Percentiles rank a stretch among this genome's conserved stretches.
phyloP scores from a whole-genome alignment of 2,797 vertebrate species.

The Hyperoplus immaculatus region DNA sequence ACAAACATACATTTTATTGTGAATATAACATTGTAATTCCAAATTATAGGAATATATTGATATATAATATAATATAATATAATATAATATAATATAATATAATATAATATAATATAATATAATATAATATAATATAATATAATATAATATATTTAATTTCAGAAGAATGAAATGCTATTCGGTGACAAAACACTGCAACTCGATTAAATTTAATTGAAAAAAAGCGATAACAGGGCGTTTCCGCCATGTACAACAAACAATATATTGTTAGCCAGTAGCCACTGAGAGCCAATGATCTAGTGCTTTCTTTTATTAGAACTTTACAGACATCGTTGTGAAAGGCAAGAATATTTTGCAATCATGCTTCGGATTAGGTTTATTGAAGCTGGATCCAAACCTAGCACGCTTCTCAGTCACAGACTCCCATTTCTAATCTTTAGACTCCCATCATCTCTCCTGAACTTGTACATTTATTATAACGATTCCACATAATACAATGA shows the following conservation, averaged over 20 bases:
- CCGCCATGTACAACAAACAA: conserved; percentile 14
- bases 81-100: too few species aligned
- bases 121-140: too few species aligned
- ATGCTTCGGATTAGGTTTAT: conserved; percentile 28
- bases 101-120: too few species aligned
- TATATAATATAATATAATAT: too few species aligned
- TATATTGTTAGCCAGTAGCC: conserved; percentile 29
- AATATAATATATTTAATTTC: conserved; percentile 1
- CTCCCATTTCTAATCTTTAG: conserved; percentile 26
- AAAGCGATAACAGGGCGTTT: conserved; percentile 13
- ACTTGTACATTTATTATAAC: conserved; percentile 6
- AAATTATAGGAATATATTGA: too few species aligned
- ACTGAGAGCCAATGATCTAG: conserved; percentile 30
- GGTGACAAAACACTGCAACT: not conserved
- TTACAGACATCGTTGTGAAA: conserved; percentile 39
- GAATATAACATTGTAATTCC: not conserved
- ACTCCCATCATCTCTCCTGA: conserved; percentile 1
- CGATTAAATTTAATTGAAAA: conserved; percentile 13
- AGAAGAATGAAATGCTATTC: not conserved
- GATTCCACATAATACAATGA: conserved; percentile 12
- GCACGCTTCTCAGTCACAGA: conserved; percentile 5
- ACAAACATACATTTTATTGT: not conserved
- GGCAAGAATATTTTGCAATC: conserved; percentile 35
- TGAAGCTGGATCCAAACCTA: conserved; percentile 35
- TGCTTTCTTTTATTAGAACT: conserved; percentile 48